phyloP scores from a whole-genome alignment of 1,140 invertebrate species.

The Plectrocnemia conspersa region DNA sequence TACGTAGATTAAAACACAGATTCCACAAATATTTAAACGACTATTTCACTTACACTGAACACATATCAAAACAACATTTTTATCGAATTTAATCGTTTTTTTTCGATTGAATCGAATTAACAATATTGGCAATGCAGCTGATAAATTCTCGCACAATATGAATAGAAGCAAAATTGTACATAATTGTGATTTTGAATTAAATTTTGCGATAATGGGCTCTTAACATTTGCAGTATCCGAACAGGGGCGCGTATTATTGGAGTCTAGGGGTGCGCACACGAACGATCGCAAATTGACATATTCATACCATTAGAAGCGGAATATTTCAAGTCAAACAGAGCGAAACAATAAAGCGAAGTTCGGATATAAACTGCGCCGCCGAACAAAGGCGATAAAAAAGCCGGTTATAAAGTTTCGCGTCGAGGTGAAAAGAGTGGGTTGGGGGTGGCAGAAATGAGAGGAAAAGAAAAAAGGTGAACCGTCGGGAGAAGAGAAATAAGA shows the following conservation, averaged over 20 bases:
- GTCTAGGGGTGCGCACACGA: not conserved
- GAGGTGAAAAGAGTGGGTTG: constrained; percentile 18
- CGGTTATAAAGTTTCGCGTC: constrained; percentile 26
- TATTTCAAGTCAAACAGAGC: constrained; percentile 27
- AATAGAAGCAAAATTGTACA: too few relatives aligned
- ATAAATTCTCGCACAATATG: too few relatives aligned
- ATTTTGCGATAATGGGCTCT: not conserved
- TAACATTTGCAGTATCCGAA: too few relatives aligned
- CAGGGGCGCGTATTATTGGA: too few relatives aligned
- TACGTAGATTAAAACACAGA: too few relatives aligned
- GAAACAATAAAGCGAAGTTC: constrained; percentile 25
- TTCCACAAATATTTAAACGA: too few relatives aligned
- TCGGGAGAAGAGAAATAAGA: constrained; percentile 18
- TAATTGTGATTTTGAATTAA: not conserved
- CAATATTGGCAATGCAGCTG: too few relatives aligned
- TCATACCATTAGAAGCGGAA: constrained; percentile 1
- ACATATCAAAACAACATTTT: too few relatives aligned
- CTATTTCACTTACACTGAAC: too few relatives aligned
- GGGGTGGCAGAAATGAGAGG: not conserved
- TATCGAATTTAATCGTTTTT: too few relatives aligned
- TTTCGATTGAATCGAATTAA: too few relatives aligned
- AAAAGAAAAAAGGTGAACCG: constrained; percentile 4
- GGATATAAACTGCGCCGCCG: constrained; percentile 25
- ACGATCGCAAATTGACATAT: not conserved
- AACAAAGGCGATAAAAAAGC: constrained; percentile 33